Conservation (phyloP, 2,113 vertebrate genomes). For the Nothoprocta perdicaria region DNA sequence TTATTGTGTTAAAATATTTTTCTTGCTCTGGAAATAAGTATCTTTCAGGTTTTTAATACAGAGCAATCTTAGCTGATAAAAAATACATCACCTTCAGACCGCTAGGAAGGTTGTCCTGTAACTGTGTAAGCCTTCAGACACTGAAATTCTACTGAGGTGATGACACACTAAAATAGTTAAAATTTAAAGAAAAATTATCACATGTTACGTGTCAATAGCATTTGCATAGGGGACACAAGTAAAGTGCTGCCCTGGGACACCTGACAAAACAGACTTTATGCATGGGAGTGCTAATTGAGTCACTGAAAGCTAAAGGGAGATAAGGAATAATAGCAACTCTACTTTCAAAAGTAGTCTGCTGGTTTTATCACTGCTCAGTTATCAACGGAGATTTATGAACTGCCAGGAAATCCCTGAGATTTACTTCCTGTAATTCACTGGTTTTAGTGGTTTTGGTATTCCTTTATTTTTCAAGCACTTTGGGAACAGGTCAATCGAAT, state of each 20-base stretch:
- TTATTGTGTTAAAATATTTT: accelerated
- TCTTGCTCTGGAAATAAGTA: not conserved
- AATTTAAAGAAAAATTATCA: not conserved
- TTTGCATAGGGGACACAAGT: not conserved
- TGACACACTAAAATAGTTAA: not conserved
- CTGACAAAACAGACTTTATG: not conserved
- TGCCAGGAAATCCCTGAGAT: conserved; percentile 11
- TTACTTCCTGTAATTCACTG: not conserved
- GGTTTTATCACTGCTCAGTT: not conserved
- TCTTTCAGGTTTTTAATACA: not conserved
- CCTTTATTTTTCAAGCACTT: conserved; percentile 40
- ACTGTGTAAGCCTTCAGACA: not conserved
- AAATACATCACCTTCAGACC: not conserved
- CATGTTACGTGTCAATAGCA: not conserved
- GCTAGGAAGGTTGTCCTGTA: not conserved
- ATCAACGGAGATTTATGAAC: conserved; percentile 46
- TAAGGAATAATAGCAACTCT: conserved; percentile 30
- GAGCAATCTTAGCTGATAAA: not conserved
- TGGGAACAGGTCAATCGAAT: conserved; percentile 20
- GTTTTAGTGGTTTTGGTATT: conserved; percentile 1
- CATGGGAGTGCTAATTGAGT: not conserved
- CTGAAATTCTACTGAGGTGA: not conserved
- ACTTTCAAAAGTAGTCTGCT: conserved; percentile 46
- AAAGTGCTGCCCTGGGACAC: not conserved
- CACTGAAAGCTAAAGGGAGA: not conserved